Evolutionary conservation across 2,888 invertebrate genomes (phyloP).

Genomic region (Hyposoter didymator): DNA sequence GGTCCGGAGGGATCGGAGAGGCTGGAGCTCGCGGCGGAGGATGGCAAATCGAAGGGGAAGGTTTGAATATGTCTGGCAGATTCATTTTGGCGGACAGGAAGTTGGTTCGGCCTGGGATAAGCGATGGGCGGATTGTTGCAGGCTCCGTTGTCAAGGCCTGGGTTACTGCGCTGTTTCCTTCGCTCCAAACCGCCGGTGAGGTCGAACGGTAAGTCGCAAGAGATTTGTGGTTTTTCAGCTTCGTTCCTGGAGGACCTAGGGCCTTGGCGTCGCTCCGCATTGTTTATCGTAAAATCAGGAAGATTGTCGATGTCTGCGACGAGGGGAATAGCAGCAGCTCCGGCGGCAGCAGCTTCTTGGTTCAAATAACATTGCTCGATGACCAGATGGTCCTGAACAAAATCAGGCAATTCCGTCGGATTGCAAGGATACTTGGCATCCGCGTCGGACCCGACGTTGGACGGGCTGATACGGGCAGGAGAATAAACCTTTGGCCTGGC

Average conservation of each 20-base stretch:
- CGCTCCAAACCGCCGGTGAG: conserved; percentile 76
- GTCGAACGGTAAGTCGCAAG: conserved; percentile 76
- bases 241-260: conserved; percentile 42
- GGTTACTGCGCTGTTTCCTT: conserved; percentile 55
- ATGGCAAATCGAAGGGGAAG: conserved; percentile 80
- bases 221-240: conserved; percentile 13
- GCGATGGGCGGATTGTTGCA: neutral
- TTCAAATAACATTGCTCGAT: conserved; percentile 90
- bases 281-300: conserved; percentile 88
- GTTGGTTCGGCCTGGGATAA: conserved; percentile 37
- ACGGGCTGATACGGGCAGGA: conserved; percentile 70
- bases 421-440: conserved; percentile 85
- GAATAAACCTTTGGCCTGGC: conserved; percentile 91
- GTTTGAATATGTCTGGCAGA: conserved; percentile 60
- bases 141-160: conserved; percentile 1
- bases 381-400: conserved; percentile 95
- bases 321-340: conserved; percentile 80
- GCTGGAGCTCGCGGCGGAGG: conserved; percentile 70
- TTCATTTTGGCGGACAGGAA: conserved; percentile 34
- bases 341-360: conserved; percentile 68
- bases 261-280: conserved; percentile 76
- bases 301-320: conserved; percentile 87
- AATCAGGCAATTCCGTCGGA: conserved; percentile 92
- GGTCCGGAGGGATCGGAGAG: conserved; percentile 66
- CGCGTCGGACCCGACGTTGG: conserved; percentile 85